A percentile compares a stretch with the other conserved stretches of the same genome.
phyloP scores from a whole-genome alignment of 2,113 vertebrate species.

The Sardina pilchardus region DNA sequence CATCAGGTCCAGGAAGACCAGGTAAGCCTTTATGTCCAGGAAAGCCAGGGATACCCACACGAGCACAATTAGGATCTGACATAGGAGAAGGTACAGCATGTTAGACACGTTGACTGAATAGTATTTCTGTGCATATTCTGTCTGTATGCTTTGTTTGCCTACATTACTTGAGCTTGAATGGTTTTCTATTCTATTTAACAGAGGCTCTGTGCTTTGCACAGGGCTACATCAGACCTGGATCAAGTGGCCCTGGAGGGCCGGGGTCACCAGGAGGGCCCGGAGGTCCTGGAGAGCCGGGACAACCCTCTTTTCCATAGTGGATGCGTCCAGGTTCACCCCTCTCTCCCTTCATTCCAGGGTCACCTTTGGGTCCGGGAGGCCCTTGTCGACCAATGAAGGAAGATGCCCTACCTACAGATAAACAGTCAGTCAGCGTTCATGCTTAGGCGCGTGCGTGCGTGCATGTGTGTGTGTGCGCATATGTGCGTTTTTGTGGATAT shows the following conservation, averaged over 20 bases:
- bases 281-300: slow-evolving; percentile 63
- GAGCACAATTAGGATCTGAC: not conserved
- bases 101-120: not conserved
- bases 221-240: not conserved
- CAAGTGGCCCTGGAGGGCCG: not conserved
- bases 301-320: slow-evolving; percentile 14
- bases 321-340: not conserved
- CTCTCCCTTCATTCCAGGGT: slow-evolving; percentile 50
- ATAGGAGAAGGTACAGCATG: not conserved
- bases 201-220: not conserved
- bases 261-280: slow-evolving; percentile 37
- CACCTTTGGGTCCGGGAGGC: slow-evolving; percentile 54
- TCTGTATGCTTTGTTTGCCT: too few species aligned
- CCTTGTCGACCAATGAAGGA: slow-evolving; percentile 27
- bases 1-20: not conserved
- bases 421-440: not conserved
- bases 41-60: not conserved
- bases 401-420: not conserved
- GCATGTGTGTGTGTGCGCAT: not conserved
- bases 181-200: too few species aligned
- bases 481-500: not conserved
- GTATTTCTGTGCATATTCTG: too few species aligned
- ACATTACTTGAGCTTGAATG: too few species aligned
- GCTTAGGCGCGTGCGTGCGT: too few species aligned
- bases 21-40: not conserved